Percentiles rank a stretch among this genome's conserved stretches.
These are phyloP conservation scores for Sisyra terminalis DNA, from an alignment of 2,888 invertebrate species.

Conservation along the genomic window DNA sequence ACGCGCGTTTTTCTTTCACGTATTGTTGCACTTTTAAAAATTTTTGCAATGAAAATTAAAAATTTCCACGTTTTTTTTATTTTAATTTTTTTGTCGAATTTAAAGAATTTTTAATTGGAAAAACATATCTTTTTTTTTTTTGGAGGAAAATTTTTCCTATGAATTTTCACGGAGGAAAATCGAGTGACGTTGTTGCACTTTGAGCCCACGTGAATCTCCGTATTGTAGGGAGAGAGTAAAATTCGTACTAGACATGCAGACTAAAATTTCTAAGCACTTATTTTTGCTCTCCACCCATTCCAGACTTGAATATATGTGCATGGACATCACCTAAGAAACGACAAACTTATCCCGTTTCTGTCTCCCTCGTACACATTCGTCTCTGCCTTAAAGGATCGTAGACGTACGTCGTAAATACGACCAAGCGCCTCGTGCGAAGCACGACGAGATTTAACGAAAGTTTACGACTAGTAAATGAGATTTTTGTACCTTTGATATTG, in stretches of 20 bases:
- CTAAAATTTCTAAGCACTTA: constrained; percentile 10
- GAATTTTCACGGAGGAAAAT: not conserved
- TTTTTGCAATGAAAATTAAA: not conserved
- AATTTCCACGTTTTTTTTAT: not conserved
- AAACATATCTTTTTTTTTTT: no score
- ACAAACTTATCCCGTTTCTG: not conserved
- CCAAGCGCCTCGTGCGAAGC: constrained; percentile 3
- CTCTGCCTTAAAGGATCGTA: not conserved
- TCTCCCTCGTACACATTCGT: not conserved
- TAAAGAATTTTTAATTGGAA: not conserved
- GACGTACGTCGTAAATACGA: constrained; percentile 6
- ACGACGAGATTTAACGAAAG: constrained; percentile 8
- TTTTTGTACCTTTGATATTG: constrained; percentile 9
- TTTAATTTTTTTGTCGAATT: not conserved
- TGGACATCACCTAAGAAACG: not conserved
- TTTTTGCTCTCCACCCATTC: constrained; percentile 10
- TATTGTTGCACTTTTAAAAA: not conserved
- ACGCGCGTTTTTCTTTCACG: no score
- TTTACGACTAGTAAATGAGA: constrained; percentile 9
- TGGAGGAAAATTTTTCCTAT: not conserved
- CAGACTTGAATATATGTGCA: constrained; percentile 4
- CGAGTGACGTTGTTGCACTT: not conserved
- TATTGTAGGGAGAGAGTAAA: constrained; percentile 4
- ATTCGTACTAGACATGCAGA: constrained; percentile 9
- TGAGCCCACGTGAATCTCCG: constrained; percentile 2